Percentiles rank a stretch among this genome's conserved stretches.
Evolutionary conservation across 2,797 vertebrate genomes (phyloP).

Genomic region (Eutrigla gurnardus): DNA sequence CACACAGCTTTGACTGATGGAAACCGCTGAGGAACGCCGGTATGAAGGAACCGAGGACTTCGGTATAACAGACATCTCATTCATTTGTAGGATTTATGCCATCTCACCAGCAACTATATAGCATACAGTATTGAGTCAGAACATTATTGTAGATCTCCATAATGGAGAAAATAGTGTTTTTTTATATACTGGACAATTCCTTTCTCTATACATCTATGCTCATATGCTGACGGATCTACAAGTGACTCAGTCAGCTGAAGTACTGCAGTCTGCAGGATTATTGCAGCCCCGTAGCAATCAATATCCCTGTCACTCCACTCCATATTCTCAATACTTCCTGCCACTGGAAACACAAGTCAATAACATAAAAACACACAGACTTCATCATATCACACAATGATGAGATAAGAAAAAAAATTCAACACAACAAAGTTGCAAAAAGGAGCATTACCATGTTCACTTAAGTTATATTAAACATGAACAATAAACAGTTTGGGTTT

Average conservation of each 20-base stretch:
- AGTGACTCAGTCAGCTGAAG: constrained; percentile 19
- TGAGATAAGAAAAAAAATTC: constrained; percentile 5
- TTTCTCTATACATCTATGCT: neutral
- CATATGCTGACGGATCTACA: neutral
- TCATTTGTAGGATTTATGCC: neutral
- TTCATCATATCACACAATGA: constrained; percentile 13
- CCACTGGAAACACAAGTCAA: constrained; percentile 37
- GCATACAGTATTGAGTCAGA: neutral
- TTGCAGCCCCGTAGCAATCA: constrained; percentile 52
- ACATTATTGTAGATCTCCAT: neutral
- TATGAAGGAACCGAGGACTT: too few species aligned
- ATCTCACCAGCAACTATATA: neutral
- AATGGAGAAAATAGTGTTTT: neutral
- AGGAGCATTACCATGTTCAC: neutral
- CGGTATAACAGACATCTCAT: neutral
- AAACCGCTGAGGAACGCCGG: too few species aligned
- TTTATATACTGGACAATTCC: neutral
- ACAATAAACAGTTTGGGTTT: neutral
- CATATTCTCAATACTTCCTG: constrained; percentile 46
- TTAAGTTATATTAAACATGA: neutral
- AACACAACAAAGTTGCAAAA: neutral
- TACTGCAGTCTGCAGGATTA: constrained; percentile 45
- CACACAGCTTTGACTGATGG: neutral
- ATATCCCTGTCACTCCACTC: constrained; percentile 54
- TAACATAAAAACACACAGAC: constrained; percentile 39